Evolutionary conservation across 1,140 invertebrate species (phyloP).

Genomic region (Anastrepha obliqua): DNA sequence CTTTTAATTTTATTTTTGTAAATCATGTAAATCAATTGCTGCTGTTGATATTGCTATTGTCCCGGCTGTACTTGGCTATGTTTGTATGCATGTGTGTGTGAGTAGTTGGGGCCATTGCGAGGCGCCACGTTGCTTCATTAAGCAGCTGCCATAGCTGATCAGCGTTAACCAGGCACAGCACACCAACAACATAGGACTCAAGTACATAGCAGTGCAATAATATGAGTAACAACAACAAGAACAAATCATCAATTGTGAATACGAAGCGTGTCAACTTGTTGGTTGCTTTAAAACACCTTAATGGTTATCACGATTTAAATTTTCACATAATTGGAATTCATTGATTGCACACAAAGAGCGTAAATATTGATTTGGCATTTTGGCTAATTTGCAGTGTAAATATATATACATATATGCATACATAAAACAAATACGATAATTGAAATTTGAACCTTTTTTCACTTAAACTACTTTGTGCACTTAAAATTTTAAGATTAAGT

Average conservation of each 20-base stretch:
- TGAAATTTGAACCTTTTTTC: no score
- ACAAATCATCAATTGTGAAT: background rate
- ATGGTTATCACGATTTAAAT: constrained; percentile 53
- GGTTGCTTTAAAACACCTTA: constrained; percentile 34
- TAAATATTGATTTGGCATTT: constrained; percentile 48
- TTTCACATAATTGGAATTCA: constrained; percentile 52
- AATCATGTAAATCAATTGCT: constrained; percentile 42
- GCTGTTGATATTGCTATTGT: constrained; percentile 3
- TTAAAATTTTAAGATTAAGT: no score
- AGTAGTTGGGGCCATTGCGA: background rate
- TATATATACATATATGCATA: no score
- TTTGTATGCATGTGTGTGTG: background rate
- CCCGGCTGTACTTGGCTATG: background rate
- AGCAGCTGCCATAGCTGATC: constrained; percentile 43
- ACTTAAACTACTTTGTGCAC: no score
- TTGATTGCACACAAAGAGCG: constrained; percentile 33
- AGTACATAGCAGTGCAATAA: constrained; percentile 41
- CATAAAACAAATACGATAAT: no score
- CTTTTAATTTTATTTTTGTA: background rate
- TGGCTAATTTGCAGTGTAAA: background rate
- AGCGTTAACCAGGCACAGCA: background rate
- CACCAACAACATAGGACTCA: constrained; percentile 55
- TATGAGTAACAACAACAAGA: constrained; percentile 55
- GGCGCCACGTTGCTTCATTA: constrained; percentile 48
- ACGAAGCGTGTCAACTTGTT: constrained; percentile 52